These are phyloP conservation scores for Epinotia bilunana DNA, from an alignment of 2,888 invertebrate genomes.

Conservation along the genomic window DNA sequence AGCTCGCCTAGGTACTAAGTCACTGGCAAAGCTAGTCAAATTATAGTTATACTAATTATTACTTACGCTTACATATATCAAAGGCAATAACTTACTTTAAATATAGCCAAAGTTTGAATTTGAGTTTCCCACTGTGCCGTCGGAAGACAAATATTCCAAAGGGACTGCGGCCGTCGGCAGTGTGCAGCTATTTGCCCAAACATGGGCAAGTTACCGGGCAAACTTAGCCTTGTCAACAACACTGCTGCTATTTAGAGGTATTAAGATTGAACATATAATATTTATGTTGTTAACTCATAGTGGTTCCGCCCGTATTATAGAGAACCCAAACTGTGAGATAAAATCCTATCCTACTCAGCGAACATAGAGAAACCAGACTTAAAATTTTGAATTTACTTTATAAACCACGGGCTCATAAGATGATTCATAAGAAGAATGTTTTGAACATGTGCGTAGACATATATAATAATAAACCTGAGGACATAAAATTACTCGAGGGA, in stretches of 20 bases:
- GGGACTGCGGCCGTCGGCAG: constrained; percentile 21
- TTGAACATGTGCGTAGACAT: too few species aligned
- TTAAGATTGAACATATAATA: constrained; percentile 2
- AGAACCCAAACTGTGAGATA: too few species aligned
- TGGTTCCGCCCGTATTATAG: too few species aligned
- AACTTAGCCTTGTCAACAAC: constrained; percentile 36
- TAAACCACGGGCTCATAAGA: too few species aligned
- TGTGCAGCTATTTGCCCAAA: constrained; percentile 26
- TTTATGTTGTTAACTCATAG: neutral
- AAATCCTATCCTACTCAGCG: too few species aligned
- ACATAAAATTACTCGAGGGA: too few species aligned
- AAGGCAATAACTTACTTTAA: constrained; percentile 31
- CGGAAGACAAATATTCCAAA: constrained; percentile 33
- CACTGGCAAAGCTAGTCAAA: neutral
- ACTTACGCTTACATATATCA: neutral
- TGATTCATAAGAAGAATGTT: too few species aligned
- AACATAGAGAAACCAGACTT: too few species aligned
- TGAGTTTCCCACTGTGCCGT: constrained; percentile 28
- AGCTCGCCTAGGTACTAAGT: neutral
- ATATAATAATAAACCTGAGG: too few species aligned
- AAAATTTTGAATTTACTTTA: too few species aligned
- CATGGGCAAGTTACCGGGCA: constrained; percentile 30
- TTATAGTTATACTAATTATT: neutral
- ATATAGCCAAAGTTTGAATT: constrained; percentile 33
- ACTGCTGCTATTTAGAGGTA: neutral